These are phyloP conservation scores for Etheostoma spectabile DNA, from an alignment of 2,113 vertebrate genomes.

Conservation along the genomic window DNA sequence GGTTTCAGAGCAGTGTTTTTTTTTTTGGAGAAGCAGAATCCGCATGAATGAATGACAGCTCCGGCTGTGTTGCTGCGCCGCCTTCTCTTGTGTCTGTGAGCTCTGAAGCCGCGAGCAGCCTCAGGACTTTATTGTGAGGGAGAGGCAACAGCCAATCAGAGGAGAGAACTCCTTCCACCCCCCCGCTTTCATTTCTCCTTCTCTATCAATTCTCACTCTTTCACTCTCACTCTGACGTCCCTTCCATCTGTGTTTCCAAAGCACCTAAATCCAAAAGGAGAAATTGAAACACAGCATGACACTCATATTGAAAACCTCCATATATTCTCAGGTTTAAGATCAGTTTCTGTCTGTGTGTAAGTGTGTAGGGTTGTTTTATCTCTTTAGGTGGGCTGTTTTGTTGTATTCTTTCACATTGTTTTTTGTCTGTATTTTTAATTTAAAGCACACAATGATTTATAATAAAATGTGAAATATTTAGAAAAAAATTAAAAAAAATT, in stretches of 20 bases:
- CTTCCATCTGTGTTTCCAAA: background rate
- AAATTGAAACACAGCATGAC: background rate
- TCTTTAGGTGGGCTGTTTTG: background rate
- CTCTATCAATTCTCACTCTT: background rate
- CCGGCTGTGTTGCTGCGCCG: background rate
- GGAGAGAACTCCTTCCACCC: slow-evolving; percentile 14
- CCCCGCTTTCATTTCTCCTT: slow-evolving; percentile 21
- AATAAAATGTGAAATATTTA: background rate
- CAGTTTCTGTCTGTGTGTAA: background rate
- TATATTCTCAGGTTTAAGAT: background rate
- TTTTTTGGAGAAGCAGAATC: background rate
- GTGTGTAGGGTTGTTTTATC: too few species aligned
- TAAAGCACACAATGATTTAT: background rate
- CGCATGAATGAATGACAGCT: slow-evolving; percentile 10
- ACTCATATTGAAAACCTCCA: background rate
- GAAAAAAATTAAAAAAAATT: background rate
- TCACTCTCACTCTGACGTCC: background rate
- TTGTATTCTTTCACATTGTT: background rate
- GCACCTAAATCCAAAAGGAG: background rate
- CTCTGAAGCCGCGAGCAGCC: slow-evolving; percentile 13
- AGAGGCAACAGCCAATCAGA: slow-evolving; percentile 70
- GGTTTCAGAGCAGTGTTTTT: background rate
- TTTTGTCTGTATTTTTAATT: background rate
- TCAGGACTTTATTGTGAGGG: slow-evolving; percentile 24
- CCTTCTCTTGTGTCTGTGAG: slow-evolving; percentile 7